Evolutionary conservation across 2,888 invertebrate genomes (phyloP).

Genomic region (Halictus ligatus): DNA sequence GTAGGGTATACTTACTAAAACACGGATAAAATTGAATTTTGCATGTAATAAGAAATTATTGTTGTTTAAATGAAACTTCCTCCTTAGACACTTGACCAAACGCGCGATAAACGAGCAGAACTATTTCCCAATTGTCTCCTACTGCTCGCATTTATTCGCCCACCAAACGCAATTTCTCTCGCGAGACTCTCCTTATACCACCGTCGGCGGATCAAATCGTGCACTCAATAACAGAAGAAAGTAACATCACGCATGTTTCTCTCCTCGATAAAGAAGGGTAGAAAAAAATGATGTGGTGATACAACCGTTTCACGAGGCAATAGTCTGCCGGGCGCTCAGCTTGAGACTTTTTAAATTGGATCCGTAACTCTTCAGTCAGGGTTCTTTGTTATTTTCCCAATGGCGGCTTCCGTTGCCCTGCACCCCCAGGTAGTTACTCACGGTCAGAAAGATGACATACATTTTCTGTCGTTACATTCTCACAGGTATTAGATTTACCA

Average conservation of each 20-base stretch:
- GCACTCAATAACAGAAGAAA: constrained; percentile 4
- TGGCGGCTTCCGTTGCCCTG: neutral
- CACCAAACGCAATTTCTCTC: neutral
- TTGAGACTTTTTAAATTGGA: constrained; percentile 39
- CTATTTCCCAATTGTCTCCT: neutral
- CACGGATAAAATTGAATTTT: no score
- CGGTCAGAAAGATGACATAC: neutral
- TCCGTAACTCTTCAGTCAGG: neutral
- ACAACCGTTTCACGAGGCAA: neutral
- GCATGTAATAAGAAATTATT: no score
- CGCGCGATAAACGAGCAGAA: neutral
- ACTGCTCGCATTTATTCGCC: neutral
- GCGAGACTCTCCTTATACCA: neutral
- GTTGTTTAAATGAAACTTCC: no score
- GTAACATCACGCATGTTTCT: neutral
- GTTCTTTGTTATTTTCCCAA: constrained; percentile 9
- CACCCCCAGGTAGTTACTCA: neutral
- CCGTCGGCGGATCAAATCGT: neutral
- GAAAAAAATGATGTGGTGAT: constrained; percentile 5
- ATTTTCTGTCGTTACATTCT: neutral
- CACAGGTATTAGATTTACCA: no score
- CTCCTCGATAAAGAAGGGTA: neutral
- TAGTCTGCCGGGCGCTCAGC: constrained; percentile 14
- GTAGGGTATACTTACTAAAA: no score
- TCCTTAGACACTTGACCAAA: neutral